Evolutionary conservation across 2,888 invertebrate species (phyloP), one percentile per base, ranked within the genome.

Genomic region (Ophion slaviceki): DNA sequence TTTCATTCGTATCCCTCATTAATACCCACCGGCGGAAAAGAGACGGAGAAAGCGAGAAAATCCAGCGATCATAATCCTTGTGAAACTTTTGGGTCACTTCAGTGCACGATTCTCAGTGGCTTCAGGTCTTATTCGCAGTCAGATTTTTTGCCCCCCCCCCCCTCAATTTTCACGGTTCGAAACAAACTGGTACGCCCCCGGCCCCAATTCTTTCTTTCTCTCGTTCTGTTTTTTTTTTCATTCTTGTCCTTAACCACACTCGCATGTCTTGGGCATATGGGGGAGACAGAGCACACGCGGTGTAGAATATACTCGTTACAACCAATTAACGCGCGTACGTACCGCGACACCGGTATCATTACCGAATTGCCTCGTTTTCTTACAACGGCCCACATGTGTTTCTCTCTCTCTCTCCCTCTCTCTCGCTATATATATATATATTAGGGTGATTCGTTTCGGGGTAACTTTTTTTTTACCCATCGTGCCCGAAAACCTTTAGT

Each of bases 331-430:
- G 85, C 80, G 80, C 68, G 75, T 83, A 83, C 87, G 80, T 83
- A 87, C 80, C 87, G 87, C 87, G 85, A 87, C 85, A 85, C 85
- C 82, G 82, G 85, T 83, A 85, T 85, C 82, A 83, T 85, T 85
- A 85, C 80, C 87, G 77, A 87, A 85, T 85, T 82, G 80, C 71
- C 83, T 76, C 74, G 62, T 79, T 61, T 71, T 82, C 64, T 80
- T 77, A 77, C 74, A 86, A 80, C 74, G 77, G 67, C 74, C 72
- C 77, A 45, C 80, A 57, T 77, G 53, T 64, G 62, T 62, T 36
- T 14, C 20, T 47, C 11, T 47, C 14, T 47, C 47, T 14, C 47
- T 11, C 47, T 17, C 11, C 17, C 14, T 47, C 14, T 14, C 47
- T 14, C 47, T 14, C 14, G 24, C 1, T 0, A 24, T 24, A 24